A percentile compares a stretch with the other conserved stretches of the same genome.
Evolutionary conservation across 2,888 invertebrate species (phyloP).

Genomic region (Ashinkailepas kermadecensis): DNA sequence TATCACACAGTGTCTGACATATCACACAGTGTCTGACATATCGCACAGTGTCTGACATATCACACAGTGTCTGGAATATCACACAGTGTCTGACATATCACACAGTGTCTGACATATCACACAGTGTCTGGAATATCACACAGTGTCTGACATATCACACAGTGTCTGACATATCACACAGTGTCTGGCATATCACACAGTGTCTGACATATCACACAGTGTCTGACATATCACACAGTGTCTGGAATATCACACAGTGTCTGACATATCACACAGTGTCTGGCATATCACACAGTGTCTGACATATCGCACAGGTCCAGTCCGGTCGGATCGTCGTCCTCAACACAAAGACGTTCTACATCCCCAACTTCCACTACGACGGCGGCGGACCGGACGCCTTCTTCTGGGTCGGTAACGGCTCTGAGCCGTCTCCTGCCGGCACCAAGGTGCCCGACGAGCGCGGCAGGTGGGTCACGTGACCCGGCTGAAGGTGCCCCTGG

Average conservation of each 20-base stretch:
- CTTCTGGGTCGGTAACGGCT: constrained; percentile 88
- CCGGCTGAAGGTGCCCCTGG: too few species aligned
- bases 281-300: neutral
- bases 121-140: neutral
- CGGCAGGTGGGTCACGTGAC: constrained; percentile 50
- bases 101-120: neutral
- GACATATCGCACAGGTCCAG: constrained; percentile 48
- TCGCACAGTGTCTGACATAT: neutral
- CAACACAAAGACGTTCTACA: constrained; percentile 84
- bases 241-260: neutral
- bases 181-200: neutral
- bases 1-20: neutral
- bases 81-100: neutral
- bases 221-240: neutral
- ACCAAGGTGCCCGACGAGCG: constrained; percentile 84
- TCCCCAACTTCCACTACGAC: constrained; percentile 85
- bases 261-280: neutral
- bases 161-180: neutral
- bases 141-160: neutral
- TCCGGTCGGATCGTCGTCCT: constrained; percentile 86
- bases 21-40: neutral
- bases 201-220: neutral
- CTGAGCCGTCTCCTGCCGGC: constrained; percentile 69
- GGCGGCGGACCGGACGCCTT: constrained; percentile 87
- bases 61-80: neutral